Percentiles rank a stretch among this genome's conserved stretches.
These are phyloP conservation scores for Rapana venosa DNA, from an alignment of 2,888 invertebrate species.

Conservation along the genomic window DNA sequence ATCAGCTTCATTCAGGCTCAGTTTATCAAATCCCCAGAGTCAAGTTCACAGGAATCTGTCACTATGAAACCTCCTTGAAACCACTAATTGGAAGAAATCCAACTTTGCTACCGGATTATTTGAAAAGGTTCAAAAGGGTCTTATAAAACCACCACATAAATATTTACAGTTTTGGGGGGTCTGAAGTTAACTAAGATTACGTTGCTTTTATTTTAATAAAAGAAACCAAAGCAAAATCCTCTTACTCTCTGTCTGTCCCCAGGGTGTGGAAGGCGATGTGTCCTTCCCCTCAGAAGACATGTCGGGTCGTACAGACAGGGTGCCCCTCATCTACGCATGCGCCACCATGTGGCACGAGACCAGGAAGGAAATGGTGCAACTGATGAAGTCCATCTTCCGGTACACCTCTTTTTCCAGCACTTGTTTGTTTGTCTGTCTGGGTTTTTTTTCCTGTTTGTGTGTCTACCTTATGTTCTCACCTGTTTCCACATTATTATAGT, in stretches of 20 bases:
- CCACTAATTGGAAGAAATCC: too few species aligned
- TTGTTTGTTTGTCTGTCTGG: not conserved
- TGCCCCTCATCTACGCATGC: slow-evolving; percentile 87
- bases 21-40: too few species aligned
- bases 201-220: too few species aligned
- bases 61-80: too few species aligned
- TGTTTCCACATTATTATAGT: not conserved
- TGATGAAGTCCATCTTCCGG: slow-evolving; percentile 88
- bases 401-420: slow-evolving; percentile 19
- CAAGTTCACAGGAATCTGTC: too few species aligned
- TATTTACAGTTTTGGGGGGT: too few species aligned
- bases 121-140: too few species aligned
- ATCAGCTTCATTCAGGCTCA: too few species aligned
- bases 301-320: not conserved
- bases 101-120: too few species aligned
- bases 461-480: not conserved
- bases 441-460: not conserved
- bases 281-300: slow-evolving; percentile 5
- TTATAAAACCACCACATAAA: too few species aligned
- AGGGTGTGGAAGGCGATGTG: not conserved
- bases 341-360: slow-evolving; percentile 99
- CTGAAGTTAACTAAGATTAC: too few species aligned
- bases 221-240: too few species aligned
- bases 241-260: not conserved
- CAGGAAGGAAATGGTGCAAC: slow-evolving; percentile 94